Conservation (phyloP, 2,113 vertebrate species). For the Charina bottae region DNA sequence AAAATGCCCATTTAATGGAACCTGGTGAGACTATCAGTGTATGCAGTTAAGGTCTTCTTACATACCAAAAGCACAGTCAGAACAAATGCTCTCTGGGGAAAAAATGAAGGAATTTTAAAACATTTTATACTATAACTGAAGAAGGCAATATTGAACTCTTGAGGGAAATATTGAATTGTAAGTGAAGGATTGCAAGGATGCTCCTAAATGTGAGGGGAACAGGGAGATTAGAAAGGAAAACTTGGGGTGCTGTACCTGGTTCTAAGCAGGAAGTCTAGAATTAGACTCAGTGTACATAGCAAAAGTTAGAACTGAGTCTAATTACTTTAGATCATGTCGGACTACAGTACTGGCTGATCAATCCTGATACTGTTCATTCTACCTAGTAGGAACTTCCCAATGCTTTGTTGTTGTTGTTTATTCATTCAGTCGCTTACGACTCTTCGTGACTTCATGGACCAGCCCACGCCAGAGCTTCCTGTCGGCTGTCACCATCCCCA, state of each 20-base stretch:
- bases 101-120: rapidly evolving
- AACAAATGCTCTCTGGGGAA: not conserved
- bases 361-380: not conserved
- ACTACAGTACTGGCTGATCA: not conserved
- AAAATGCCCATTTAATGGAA: not conserved
- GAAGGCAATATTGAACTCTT: not conserved
- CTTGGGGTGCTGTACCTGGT: not conserved
- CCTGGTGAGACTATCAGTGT: rapidly evolving
- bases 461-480: too few species aligned
- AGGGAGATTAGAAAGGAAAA: not conserved
- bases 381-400: not conserved
- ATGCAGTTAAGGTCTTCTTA: not conserved
- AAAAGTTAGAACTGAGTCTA: not conserved
- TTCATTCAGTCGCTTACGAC: too few species aligned
- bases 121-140: not conserved
- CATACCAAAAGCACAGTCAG: not conserved
- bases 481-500: too few species aligned
- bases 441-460: too few species aligned
- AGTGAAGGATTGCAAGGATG: not conserved
- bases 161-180: not conserved
- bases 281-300: not conserved
- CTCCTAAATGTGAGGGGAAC: not conserved
- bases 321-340: not conserved
- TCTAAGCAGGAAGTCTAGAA: not conserved
- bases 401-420: too few species aligned